These are phyloP conservation scores for Sclerodermus sp. DNA, from an alignment of 2,888 invertebrate genomes.

Conservation along the genomic window DNA sequence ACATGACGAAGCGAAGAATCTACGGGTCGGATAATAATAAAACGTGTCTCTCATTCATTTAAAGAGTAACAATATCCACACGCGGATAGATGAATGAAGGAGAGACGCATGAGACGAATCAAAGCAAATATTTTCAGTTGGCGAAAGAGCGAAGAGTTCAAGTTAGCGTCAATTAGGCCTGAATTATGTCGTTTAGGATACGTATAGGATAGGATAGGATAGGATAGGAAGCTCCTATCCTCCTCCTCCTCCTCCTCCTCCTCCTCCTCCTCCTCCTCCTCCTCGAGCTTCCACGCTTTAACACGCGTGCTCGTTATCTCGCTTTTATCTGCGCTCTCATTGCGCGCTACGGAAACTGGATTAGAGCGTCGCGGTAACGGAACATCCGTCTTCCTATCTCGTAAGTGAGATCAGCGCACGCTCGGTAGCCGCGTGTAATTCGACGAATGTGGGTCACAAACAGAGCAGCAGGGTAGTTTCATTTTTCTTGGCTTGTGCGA, in stretches of 20 bases:
- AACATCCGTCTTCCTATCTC: conserved; percentile 16
- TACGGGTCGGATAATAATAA: conserved; percentile 5
- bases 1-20: conserved; percentile 3
- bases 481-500: neutral
- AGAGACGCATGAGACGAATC: no score
- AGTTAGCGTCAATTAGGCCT: no score
- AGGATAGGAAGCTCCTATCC: no score
- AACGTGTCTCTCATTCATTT: neutral
- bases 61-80: no score
- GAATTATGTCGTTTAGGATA: no score
- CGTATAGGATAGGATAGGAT: no score
- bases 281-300: neutral
- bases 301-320: conserved; percentile 6
- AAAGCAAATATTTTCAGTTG: no score
- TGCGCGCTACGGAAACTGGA: conserved; percentile 19
- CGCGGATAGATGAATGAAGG: no score
- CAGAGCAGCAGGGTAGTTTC: neutral
- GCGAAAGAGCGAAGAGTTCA: no score
- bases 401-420: no score
- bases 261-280: no score
- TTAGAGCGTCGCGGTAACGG: conserved; percentile 20
- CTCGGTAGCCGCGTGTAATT: conserved; percentile 6
- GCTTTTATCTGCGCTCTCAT: conserved; percentile 15
- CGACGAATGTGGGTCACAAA: conserved; percentile 25
- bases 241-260: no score